Base-by-base conservation (phyloP, 2,113 vertebrate genomes). In the Xenopus borealis region DNA sequence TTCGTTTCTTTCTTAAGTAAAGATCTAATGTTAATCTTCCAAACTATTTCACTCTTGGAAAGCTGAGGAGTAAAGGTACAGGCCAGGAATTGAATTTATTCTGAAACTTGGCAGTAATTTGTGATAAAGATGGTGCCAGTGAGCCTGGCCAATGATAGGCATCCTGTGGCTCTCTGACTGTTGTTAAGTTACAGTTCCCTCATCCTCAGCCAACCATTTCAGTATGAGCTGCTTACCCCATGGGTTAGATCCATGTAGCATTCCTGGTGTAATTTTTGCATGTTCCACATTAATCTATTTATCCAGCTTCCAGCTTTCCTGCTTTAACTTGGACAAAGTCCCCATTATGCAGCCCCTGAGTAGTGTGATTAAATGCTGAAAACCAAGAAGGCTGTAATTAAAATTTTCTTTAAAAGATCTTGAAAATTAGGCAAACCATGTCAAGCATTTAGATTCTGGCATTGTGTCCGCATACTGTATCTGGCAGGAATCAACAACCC, bases 341-440 rank as follows among this genome's bases (percentile, higher is more conserved):
- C 46, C 66, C 50, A 14, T 68, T 76, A 69, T 55, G 44, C 27
- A 69, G 68, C 73, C 73, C 46, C 44, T 69, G 66, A 68, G 72
- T 55, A 53, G 50, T 40, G 46, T 68, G 65, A 75, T 67, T 74
- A 74, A 74, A 74, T 67, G 72, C 64, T 52, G 57, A 76, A 69
- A 62, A 76, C 66, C 73, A 69, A 76, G 53, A 76, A 76, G 58
- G 27, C 66, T 76, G 14, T 75, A 52, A 40, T 45, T 61, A 75
- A 75, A 68, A 63, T 69, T 76, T 76, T 76, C 58, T 53, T 76
- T 69, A 76, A 69, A 19, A 57, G 73, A 63, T 76, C 66, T 76
- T 76, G 69, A 76, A 76, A 76, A 69, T 69, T 40, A 40, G 33
- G 33, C 33, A 40, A 40, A 40, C 33, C 52, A 76, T 66, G 58